Percentiles rank a stretch among this genome's conserved stretches.
Evolutionary conservation across 2,113 vertebrate genomes (phyloP).

Genomic region (Phalacrocorax brasilianus): DNA sequence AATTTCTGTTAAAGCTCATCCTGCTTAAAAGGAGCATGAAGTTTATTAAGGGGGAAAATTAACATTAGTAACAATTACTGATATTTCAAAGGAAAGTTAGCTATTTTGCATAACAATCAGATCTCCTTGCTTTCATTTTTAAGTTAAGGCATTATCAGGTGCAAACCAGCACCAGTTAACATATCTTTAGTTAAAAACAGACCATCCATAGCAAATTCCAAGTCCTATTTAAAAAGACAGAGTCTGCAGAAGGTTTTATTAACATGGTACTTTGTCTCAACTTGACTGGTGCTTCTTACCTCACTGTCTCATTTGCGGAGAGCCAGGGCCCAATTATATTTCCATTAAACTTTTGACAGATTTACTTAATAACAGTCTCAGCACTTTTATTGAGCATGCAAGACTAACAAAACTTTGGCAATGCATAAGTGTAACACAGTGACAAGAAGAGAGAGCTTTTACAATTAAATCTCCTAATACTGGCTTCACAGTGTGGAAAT

Average conservation of each 20-base stretch:
- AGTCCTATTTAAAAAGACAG: slow-evolving; percentile 54
- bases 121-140: slow-evolving; percentile 60
- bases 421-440: slow-evolving; percentile 91
- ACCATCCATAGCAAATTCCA: slow-evolving; percentile 58
- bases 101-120: slow-evolving; percentile 65
- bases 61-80: slow-evolving; percentile 53
- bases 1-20: not conserved
- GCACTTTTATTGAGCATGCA: slow-evolving; percentile 88
- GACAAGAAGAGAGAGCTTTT: slow-evolving; percentile 86
- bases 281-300: slow-evolving; percentile 78
- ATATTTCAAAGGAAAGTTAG: slow-evolving; percentile 51
- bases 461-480: slow-evolving; percentile 86
- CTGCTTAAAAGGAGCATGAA: not conserved
- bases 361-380: slow-evolving; percentile 86
- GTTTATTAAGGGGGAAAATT: slow-evolving; percentile 30
- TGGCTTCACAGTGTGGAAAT: slow-evolving; percentile 90
- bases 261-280: slow-evolving; percentile 66
- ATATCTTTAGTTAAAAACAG: slow-evolving; percentile 60
- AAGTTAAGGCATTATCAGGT: slow-evolving; percentile 71
- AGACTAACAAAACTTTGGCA: slow-evolving; percentile 93
- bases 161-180: slow-evolving; percentile 55
- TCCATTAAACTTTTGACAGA: slow-evolving; percentile 81
- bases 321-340: slow-evolving; percentile 66
- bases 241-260: slow-evolving; percentile 60
- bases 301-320: slow-evolving; percentile 64